Evolutionary conservation across 2,888 invertebrate genomes (phyloP).

Genomic region (Boloria euphrosyne): DNA sequence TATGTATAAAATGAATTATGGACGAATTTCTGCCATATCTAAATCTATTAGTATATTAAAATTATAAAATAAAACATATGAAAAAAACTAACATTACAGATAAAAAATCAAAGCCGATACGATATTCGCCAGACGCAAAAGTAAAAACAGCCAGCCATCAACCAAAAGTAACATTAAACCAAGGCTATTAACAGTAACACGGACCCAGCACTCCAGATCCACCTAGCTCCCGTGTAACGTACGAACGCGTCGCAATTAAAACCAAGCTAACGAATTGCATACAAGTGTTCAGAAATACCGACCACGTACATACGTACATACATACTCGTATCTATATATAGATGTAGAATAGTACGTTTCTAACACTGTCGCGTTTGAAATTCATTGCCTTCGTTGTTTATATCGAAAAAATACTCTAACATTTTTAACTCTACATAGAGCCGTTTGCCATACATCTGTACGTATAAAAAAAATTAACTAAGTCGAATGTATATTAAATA

Average conservation of each 20-base stretch:
- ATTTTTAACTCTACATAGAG: no score
- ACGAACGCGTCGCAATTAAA: slow-evolving; percentile 30
- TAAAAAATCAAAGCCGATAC: slow-evolving; percentile 10
- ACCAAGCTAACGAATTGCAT: slow-evolving; percentile 32
- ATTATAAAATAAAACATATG: neutral
- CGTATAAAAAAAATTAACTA: no score
- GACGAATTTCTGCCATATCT: no score
- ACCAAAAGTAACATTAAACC: slow-evolving; percentile 29
- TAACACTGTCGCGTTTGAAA: slow-evolving; percentile 3
- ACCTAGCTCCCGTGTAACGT: slow-evolving; percentile 13
- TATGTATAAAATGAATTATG: no score
- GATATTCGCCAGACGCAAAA: slow-evolving; percentile 20
- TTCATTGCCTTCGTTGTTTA: slow-evolving; percentile 20
- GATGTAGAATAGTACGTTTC: neutral
- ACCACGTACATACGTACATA: neutral
- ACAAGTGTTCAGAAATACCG: slow-evolving; percentile 18
- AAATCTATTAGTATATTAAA: neutral
- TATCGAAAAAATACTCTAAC: slow-evolving; percentile 10
- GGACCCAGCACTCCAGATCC: slow-evolving; percentile 24
- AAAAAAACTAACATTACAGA: no score
- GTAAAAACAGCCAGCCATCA: slow-evolving; percentile 16
- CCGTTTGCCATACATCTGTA: no score
- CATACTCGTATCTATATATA: neutral
- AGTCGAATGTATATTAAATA: no score
- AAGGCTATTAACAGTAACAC: slow-evolving; percentile 24